Conservation (phyloP, 2,888 invertebrate genomes). For the Troides oblongomaculatus region DNA sequence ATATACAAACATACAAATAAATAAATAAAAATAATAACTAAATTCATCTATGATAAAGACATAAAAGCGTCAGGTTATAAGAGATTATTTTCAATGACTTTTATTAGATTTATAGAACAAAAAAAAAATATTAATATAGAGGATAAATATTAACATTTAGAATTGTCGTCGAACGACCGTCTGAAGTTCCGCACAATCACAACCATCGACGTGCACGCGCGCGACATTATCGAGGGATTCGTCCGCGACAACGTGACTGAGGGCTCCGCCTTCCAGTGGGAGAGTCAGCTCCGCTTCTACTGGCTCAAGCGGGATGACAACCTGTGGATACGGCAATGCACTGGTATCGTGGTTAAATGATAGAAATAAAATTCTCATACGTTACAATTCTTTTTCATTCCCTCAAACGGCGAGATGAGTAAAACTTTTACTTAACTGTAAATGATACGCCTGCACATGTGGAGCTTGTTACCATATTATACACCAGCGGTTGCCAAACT, state of each 20-base stretch:
- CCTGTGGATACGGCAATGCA: constrained; percentile 90
- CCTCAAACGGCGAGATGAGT: no score
- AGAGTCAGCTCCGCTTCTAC: constrained; percentile 94
- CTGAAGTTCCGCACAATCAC: constrained; percentile 93
- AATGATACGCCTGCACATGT: no score
- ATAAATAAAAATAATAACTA: no score
- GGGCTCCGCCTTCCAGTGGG: constrained; percentile 94
- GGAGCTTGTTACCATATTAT: no score
- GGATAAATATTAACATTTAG: constrained; percentile 51
- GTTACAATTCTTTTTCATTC: no score
- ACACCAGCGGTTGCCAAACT: no score
- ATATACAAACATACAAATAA: no score
- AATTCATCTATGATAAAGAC: no score
- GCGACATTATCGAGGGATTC: constrained; percentile 92
- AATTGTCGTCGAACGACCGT: constrained; percentile 89
- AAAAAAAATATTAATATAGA: not conserved
- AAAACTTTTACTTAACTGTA: no score
- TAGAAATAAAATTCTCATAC: not conserved
- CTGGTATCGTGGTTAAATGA: constrained; percentile 60
- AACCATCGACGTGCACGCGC: constrained; percentile 94
- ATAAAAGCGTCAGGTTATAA: no score
- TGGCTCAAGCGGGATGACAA: constrained; percentile 92
- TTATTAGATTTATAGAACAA: not conserved
- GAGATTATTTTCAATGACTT: no score
- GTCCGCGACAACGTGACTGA: constrained; percentile 90